These are phyloP conservation scores for Planiliza haematocheilus DNA, from an alignment of 2,113 vertebrate genomes.

Conservation along the genomic window DNA sequence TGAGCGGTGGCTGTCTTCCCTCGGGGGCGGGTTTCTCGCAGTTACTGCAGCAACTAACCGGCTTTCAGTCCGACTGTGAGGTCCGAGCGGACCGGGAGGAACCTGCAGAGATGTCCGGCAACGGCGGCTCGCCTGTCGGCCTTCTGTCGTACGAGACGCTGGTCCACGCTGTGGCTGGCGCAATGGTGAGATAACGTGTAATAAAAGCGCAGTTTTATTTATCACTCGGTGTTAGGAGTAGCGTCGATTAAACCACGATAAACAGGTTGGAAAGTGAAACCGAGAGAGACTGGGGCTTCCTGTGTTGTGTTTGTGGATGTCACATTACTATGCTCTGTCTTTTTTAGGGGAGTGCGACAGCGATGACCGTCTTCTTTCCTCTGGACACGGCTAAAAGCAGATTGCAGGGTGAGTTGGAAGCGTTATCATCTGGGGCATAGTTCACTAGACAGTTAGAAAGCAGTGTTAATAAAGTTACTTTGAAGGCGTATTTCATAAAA, in stretches of 20 bases:
- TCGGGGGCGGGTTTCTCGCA: background rate
- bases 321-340: background rate
- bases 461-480: constrained; percentile 1
- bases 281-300: background rate
- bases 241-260: background rate
- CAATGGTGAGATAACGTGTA: constrained; percentile 85
- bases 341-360: constrained; percentile 84
- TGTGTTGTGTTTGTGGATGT: background rate
- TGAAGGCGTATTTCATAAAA: background rate
- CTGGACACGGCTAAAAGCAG: constrained; percentile 87
- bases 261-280: background rate
- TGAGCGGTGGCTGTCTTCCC: background rate
- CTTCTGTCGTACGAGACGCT: constrained; percentile 85
- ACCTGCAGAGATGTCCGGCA: constrained; percentile 72
- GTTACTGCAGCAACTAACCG: background rate
- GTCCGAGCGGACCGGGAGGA: constrained; percentile 5
- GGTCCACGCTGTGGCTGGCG: constrained; percentile 85
- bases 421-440: constrained; percentile 7
- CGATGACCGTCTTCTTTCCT: constrained; percentile 86
- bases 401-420: constrained; percentile 81
- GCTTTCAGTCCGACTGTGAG: background rate
- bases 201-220: no score
- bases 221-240: background rate
- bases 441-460: constrained; percentile 20
- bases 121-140: constrained; percentile 53